Evolutionary conservation across 2,113 vertebrate species (phyloP), one percentile per base, ranked within the genome.

Genomic region (Crotalus horridus): DNA sequence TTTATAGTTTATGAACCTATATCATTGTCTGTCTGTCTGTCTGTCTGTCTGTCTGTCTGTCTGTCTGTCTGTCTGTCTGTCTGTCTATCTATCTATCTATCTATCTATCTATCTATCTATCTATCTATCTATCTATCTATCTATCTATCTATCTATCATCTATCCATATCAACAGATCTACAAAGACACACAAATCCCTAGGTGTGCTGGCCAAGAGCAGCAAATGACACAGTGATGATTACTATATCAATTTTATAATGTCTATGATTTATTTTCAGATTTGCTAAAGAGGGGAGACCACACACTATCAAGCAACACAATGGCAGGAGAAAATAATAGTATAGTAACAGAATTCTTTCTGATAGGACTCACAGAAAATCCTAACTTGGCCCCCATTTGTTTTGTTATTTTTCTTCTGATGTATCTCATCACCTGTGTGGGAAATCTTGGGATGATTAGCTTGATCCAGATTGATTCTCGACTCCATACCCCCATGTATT

Each of bases 401-500:
- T 94, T 94, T 1, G 3, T 90, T 11, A 43, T 94, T 5, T 91
- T 94, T 56, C 24, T 94, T 94, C n/a, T 91, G 39, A 54, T 93
- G 56, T 92, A 93, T 58, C 0, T 86, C 39, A 17, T 59, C 87
- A 87, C 93, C 0, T 43, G 93, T 89, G 24, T 21, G 13, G 93
- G 89, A 12, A 95, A 93, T 53, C 86, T 91, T 53, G 91, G 93
- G 85, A 59, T 93, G 91, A 54, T 55, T 3, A 53, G 0, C 2
- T 9, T 95, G 17, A 95, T 93, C 51, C 15, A 53, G 55, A 29
- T 92, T 10, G 91, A 96, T 59, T 87, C 53, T 13, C 89, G 11
- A 4, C 93, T 97, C 8, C 94, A 96, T 24, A 96, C 92, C 1
- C 95, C 96, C 26, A 96, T 95, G 96, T 96, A 96, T 58, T 96